These are phyloP conservation scores for Hippocampus guttulatus DNA, from an alignment of 2,113 vertebrate species.

Conservation along the genomic window DNA sequence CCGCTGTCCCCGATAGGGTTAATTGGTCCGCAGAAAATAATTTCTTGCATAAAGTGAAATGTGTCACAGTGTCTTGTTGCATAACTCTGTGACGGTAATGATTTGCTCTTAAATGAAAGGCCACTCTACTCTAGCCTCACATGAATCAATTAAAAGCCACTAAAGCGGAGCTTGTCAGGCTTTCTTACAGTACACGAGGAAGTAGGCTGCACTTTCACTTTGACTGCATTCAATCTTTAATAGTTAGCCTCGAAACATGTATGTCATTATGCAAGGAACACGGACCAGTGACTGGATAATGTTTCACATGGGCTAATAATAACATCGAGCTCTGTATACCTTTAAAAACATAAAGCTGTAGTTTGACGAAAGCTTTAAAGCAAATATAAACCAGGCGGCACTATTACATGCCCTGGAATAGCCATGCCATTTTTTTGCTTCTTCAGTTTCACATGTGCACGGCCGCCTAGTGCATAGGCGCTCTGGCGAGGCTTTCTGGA, in stretches of 20 bases:
- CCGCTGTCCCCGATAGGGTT: too few relatives aligned
- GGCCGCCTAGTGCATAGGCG: background rate
- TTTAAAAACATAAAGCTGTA: conserved; percentile 43
- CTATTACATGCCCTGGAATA: conserved; percentile 7
- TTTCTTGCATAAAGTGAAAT: background rate
- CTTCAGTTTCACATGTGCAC: conserved; percentile 15
- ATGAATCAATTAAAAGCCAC: conserved; percentile 18
- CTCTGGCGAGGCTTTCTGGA: conserved; percentile 19
- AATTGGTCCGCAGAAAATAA: background rate
- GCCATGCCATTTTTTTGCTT: conserved; percentile 11
- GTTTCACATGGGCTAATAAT: conserved; percentile 14
- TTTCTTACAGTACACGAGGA: background rate
- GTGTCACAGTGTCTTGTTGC: background rate
- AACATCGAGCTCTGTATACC: conserved; percentile 2
- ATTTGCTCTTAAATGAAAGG: conserved; percentile 11
- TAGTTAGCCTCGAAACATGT: conserved; percentile 1
- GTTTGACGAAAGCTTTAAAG: conserved; percentile 10
- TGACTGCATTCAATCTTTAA: conserved; percentile 15
- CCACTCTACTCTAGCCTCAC: background rate
- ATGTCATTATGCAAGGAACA: conserved; percentile 22
- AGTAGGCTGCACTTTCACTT: conserved; percentile 9
- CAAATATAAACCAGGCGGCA: conserved; percentile 15
- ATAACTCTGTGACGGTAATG: background rate
- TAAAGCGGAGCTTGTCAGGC: conserved; percentile 9
- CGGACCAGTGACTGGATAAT: conserved; percentile 1